Conservation (phyloP, 2,888 invertebrate genomes). For the Lapara coniferarum region DNA sequence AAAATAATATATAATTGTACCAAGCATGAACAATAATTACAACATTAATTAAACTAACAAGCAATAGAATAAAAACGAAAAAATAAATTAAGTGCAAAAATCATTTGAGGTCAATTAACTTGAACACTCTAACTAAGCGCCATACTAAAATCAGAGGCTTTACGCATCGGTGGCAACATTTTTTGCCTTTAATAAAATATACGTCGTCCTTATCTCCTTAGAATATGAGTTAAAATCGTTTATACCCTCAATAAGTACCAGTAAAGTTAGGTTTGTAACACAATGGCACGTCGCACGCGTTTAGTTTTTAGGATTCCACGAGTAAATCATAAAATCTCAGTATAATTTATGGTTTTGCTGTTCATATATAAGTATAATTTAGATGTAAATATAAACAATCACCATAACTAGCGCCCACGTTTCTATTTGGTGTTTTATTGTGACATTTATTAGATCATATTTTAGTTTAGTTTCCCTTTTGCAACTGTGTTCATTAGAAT, state of each 20-base stretch:
- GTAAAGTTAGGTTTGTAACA: slow-evolving; percentile 30
- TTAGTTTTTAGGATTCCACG: slow-evolving; percentile 35
- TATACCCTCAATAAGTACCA: neutral
- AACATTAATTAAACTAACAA: slow-evolving; percentile 4
- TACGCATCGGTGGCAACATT: slow-evolving; percentile 47
- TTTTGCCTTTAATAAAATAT: slow-evolving; percentile 30
- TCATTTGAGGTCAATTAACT: slow-evolving; percentile 64
- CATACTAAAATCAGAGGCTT: slow-evolving; percentile 57
- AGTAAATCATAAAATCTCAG: slow-evolving; percentile 22
- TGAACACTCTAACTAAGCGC: slow-evolving; percentile 56
- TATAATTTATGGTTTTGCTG: slow-evolving; percentile 11
- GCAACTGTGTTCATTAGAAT: neutral
- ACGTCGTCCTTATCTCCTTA: slow-evolving; percentile 8
- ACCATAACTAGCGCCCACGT: neutral
- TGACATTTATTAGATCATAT: slow-evolving; percentile 11
- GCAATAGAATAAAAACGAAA: slow-evolving; percentile 17
- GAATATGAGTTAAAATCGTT: slow-evolving; percentile 34
- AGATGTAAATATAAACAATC: slow-evolving; percentile 6
- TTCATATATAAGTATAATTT: slow-evolving; percentile 2
- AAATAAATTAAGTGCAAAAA: slow-evolving; percentile 57
- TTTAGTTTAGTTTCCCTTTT: neutral
- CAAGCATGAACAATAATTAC: slow-evolving; percentile 1
- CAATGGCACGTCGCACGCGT: slow-evolving; percentile 49
- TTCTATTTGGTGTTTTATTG: neutral
- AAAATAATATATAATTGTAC: no score